phyloP scores from a whole-genome alignment of 2,113 vertebrate species.

The Potamarius usumacintae region DNA sequence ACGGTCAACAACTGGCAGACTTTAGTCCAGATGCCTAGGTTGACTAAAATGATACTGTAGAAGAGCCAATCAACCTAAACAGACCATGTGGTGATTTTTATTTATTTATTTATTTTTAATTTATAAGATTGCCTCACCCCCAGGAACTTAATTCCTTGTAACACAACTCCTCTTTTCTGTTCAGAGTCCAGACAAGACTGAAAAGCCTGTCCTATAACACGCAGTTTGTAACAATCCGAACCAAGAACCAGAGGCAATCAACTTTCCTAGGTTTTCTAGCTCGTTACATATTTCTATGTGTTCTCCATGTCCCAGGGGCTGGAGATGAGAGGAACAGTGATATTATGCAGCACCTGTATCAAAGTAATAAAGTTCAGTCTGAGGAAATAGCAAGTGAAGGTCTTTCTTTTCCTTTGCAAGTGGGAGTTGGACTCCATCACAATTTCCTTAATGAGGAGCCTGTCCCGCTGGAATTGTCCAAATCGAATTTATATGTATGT shows the following conservation, averaged over 20 bases:
- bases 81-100: background rate
- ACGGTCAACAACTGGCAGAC: background rate
- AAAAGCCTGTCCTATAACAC: background rate
- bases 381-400: background rate
- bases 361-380: background rate
- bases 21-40: background rate
- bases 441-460: constrained; percentile 70
- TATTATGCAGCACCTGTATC: background rate
- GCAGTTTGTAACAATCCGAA: background rate
- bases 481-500: constrained; percentile 64
- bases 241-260: background rate
- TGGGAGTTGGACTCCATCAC: constrained; percentile 68
- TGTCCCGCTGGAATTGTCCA: constrained; percentile 73
- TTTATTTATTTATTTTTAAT: background rate
- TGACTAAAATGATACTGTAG: too few species aligned
- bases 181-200: background rate
- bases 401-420: constrained; percentile 50
- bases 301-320: background rate
- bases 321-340: background rate
- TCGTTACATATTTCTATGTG: background rate
- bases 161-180: background rate
- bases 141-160: background rate
- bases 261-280: background rate
- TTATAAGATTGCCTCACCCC: background rate
- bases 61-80: background rate